Base-by-base conservation (phyloP, 2,113 vertebrate species). In the Etheostoma spectabile region DNA sequence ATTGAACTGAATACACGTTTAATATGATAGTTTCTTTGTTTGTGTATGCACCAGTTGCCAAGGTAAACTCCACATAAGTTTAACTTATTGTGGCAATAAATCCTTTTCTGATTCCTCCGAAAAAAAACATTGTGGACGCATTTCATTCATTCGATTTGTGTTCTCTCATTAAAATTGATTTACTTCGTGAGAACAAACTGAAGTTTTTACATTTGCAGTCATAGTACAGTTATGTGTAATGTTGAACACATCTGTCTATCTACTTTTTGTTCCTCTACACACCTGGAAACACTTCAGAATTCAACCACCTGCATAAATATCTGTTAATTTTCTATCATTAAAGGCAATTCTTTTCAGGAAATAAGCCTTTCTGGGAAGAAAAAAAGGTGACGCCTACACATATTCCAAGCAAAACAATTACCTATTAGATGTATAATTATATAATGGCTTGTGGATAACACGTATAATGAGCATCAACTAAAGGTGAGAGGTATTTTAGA, bases 271-370 rank as follows among this genome's bases (percentile, higher is more conserved):
- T 53, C 49, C 49, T 51, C 33, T 21, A 48, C 12, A 60, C 45
- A 73, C 19, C 57, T 72, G 69, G 22, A 61, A 61, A n/a, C 55
- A 59, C 38, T 21, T 45, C 51, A 55, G 4, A 56, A 30, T 5
- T n/a, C 56, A 61, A 53, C 48, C 57, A 49, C 27, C 49, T 69
- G 57, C 72, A 63, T 38, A 27, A 63, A 69, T 14, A 68, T 24
- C 60, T 67, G 2, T 27, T n/a, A 19, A 35, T 55, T 55, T 18
- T 0, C 1, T 8, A 11, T 30, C 8, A 59, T 68, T 38, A 33
- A 7, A 53, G 49, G 2, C 13, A n/a, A 21, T 53, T 53, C 4
- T 59, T n/a, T 19, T 52, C 14, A 11, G n/a, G 48, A 68, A n/a
- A 52, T 15, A 5, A 52, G 27, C 19, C 8, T 53, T n/a, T 42